Percentiles rank a stretch among this genome's conserved stretches.
Conservation (phyloP, 2,888 invertebrate genomes). For the Spicauda simplicius region DNA sequence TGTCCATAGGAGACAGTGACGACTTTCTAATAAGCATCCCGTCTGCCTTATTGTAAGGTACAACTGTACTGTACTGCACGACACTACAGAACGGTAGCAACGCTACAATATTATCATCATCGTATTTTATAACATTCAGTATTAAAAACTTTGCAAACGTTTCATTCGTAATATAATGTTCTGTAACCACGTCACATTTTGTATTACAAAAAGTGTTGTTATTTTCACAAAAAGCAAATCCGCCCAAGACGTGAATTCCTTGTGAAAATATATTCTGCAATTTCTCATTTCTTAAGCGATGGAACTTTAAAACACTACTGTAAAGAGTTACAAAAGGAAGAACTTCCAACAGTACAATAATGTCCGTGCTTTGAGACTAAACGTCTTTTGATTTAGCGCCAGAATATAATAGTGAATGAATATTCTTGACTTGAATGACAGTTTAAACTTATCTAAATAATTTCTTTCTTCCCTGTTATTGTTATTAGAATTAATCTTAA, state of each 20-base stretch:
- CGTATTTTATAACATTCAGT: too few species aligned
- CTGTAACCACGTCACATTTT: not conserved
- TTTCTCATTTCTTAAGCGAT: constrained; percentile 6
- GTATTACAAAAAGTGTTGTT: not conserved
- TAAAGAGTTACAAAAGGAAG: constrained; percentile 7
- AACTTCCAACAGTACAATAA: constrained; percentile 1
- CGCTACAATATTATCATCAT: too few species aligned
- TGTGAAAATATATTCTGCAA: not conserved
- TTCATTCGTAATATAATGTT: not conserved
- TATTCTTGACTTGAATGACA: not conserved
- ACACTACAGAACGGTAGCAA: too few species aligned
- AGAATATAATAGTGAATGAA: not conserved
- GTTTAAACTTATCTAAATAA: not conserved
- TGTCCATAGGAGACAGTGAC: too few species aligned
- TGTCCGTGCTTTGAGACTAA: not conserved
- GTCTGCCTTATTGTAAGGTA: too few species aligned
- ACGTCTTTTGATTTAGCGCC: not conserved
- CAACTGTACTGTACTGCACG: too few species aligned
- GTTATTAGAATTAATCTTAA: too few species aligned
- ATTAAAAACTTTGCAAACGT: too few species aligned
- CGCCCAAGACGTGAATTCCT: not conserved
- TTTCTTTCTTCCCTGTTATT: not conserved
- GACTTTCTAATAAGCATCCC: too few species aligned
- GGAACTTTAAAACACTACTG: constrained; percentile 7
- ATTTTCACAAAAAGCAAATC: not conserved